Evolutionary conservation across 1,140 invertebrate species (phyloP).

Genomic region (Antheraea mylitta): DNA sequence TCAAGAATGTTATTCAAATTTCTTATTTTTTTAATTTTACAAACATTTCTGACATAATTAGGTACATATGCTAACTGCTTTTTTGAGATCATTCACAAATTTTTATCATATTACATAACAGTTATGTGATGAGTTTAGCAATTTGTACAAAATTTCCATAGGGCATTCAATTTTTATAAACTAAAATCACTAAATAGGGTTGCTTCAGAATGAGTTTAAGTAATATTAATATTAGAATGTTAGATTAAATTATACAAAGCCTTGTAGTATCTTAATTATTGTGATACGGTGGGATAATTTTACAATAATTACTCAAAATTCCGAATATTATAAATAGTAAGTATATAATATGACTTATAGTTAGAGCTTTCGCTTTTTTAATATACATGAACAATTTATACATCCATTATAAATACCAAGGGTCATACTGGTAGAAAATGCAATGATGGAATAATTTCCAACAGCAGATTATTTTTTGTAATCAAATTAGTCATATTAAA

Average conservation of each 20-base stretch:
- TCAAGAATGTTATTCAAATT: not conserved
- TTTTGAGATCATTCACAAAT: constrained; percentile 1
- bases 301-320: constrained; percentile 20
- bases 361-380: not conserved
- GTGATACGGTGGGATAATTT: constrained; percentile 31
- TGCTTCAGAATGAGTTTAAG: not conserved
- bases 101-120: not conserved
- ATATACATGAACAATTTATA: constrained; percentile 2
- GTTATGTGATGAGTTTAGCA: not conserved
- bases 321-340: constrained; percentile 7
- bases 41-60: not conserved
- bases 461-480: not conserved
- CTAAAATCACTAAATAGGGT: not conserved
- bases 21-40: not conserved
- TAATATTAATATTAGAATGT: not conserved
- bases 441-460: not conserved
- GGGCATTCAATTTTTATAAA: not conserved
- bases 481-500: not conserved
- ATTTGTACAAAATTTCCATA: not conserved
- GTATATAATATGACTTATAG: not conserved
- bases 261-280: constrained; percentile 22
- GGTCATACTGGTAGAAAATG: not conserved
- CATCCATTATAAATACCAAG: not conserved
- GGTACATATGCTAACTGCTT: not conserved
- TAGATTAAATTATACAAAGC: constrained; percentile 9